Base-by-base conservation (phyloP, 2,888 invertebrate genomes). In the Leptura quadrifasciata region DNA sequence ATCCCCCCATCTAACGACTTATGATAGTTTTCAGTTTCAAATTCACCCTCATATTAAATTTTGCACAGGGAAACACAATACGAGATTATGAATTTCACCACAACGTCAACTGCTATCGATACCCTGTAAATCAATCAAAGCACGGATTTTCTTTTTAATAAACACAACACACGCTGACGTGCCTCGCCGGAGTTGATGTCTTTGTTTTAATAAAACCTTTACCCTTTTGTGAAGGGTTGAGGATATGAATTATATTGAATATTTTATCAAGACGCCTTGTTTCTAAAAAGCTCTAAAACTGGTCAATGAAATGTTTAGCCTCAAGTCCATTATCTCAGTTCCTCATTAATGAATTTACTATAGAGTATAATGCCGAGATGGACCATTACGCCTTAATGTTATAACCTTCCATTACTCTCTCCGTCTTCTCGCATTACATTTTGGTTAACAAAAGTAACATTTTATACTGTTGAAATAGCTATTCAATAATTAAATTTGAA, bases 21-120 rank as follows among this genome's bases (percentile, higher is more conserved):
- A 52, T 57, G 80, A 82, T 84, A 84, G 82, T 84, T 86, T 85
- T 85, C 82, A 85, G 80, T 84, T 84, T 82, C 78, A 83, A 83
- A 85, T 82, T 84, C 82, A 84, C 85, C 84, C 83, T 80, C 70
- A 84, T 83, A 86, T 88, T 86, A 85, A 87, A 86, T 85, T 87
- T 86, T 84, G 83, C 85, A 86, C 81, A 82, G 84, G 82, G 85
- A 83, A 85, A 82, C 84, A 85, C 85, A 86, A 87, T 86, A 87
- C 86, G 84, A 84, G 87, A 87, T 87, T 87, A 87, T 88, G 86
- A 87, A 87, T 86, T 85, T 86, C 82, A 82, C 85, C 85, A 79
- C 84, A 86, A 87, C 86, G 88, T 86, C 84, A 86, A 87, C 85
- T 87, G 87, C 86, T 86, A 86, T 86, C 86, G 87, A 87, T 86